phyloP scores from a whole-genome alignment of 2,113 vertebrate genomes.

The Tragulus kanchil region DNA sequence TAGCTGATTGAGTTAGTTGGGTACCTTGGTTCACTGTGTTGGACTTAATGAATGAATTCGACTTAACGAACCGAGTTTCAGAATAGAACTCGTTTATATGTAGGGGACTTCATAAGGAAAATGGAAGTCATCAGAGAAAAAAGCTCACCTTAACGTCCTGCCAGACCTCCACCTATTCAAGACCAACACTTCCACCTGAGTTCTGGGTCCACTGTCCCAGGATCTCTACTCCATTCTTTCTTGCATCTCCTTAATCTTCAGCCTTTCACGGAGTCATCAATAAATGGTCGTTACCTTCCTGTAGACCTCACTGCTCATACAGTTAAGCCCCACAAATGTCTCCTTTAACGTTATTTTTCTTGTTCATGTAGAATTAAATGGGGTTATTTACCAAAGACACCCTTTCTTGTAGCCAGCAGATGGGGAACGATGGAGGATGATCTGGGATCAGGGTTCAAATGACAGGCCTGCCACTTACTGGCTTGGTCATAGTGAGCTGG shows the following conservation, averaged over 20 bases:
- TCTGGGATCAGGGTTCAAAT: neutral
- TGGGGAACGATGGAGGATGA: neutral
- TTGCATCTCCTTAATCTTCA: neutral
- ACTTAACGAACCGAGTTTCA: neutral
- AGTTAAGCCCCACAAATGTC: neutral
- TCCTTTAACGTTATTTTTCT: neutral
- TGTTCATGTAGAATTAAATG: conserved; percentile 2
- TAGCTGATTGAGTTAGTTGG: neutral
- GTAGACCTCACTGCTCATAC: neutral
- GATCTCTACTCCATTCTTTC: neutral
- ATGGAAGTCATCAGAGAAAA: neutral
- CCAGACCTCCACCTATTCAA: neutral
- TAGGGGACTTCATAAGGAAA: conserved; percentile 11
- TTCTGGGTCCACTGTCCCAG: neutral
- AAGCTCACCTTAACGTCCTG: neutral
- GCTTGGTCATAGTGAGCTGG: neutral
- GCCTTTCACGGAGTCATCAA: neutral
- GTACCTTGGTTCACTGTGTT: neutral
- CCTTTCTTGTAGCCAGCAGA: neutral
- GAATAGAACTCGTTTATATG: neutral
- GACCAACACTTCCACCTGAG: neutral
- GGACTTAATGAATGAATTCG: neutral
- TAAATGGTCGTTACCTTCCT: neutral
- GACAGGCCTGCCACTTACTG: neutral
- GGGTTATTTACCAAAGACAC: neutral